Evolutionary conservation across 2,888 invertebrate genomes (phyloP).

Genomic region (Drosophila ustulata): DNA sequence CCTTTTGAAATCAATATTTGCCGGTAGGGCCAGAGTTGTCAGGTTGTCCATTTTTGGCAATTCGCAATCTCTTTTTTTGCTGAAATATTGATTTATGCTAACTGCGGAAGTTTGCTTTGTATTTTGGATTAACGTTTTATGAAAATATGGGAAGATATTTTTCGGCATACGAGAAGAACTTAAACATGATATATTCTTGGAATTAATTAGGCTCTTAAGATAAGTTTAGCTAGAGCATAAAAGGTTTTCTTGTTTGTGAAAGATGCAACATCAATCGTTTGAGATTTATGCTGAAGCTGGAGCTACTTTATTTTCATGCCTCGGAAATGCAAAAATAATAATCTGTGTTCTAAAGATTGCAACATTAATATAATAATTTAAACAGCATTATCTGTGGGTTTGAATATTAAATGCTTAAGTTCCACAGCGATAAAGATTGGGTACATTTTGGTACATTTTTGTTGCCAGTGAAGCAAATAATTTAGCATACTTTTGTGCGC

Average conservation of each 20-base stretch:
- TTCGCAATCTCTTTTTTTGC: not conserved
- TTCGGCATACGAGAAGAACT: not conserved
- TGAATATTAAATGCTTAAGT: not conserved
- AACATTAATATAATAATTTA: not conserved
- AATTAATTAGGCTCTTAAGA: not conserved
- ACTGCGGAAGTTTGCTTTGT: constrained; percentile 7
- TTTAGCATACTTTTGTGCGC: constrained; percentile 23
- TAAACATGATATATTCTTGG: not conserved
- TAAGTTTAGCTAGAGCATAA: not conserved
- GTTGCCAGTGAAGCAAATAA: not conserved
- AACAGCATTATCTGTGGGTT: not conserved
- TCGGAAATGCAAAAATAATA: not conserved
- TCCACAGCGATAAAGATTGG: not conserved
- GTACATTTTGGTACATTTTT: not conserved
- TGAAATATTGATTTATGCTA: constrained; percentile 8
- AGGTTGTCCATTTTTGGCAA: not conserved
- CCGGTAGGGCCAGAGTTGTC: constrained; percentile 5
- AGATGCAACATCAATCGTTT: no score
- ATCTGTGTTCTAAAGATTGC: not conserved
- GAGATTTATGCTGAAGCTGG: no score
- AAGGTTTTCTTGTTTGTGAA: no score
- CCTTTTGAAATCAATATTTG: constrained; percentile 56
- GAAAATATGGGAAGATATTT: not conserved
- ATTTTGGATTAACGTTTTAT: constrained; percentile 10
- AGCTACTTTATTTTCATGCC: no score